Evolutionary conservation across 1,140 invertebrate genomes (phyloP), one percentile per base, ranked within the genome.

Genomic region (Zaprionus ghesquierei): DNA sequence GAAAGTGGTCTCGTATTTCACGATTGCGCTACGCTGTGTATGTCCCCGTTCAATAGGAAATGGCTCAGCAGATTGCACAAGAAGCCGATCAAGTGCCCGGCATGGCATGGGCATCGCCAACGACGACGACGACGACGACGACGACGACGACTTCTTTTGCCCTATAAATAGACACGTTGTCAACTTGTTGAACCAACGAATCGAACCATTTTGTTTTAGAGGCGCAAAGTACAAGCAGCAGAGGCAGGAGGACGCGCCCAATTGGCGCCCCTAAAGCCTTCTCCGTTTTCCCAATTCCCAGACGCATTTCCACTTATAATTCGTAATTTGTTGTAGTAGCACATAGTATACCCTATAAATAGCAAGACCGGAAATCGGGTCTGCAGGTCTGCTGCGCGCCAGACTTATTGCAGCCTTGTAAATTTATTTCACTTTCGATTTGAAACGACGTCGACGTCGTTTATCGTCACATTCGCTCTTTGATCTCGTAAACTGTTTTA

Each of bases 111-210:
- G 10, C 35, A 13, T 38, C 35, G 29, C 31, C 31, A 31, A 3
- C 29, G 29, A 9, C 29, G 5, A 12, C n/a, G 35, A n/a, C n/a
- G n/a, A n/a, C n/a, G n/a, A n/a, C n/a, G n/a, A n/a, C n/a, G n/a
- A n/a, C n/a, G n/a, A 3, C 33, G 33, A 2, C 33, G 33, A 35
- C 33, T 35, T 46, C 41, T 46, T 46, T 10, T 5, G 23, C 18
- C n/a, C 63, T 73, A 73, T 69, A 69, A 68, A 73, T 73, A 73
- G 70, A 50, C 38, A 46, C 56, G 55, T 73, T 61, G 63, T 59
- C 64, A 73, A 73, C 70, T 73, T 73, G 70, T 73, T 73, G 64
- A 73, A 55, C 70, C 38, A 73, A n/a, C n/a, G n/a, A 68, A 73
- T 69, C 70, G 70, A 73, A 73, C 55, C 70, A 55, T 69, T 61